Evolutionary conservation across 1,140 invertebrate genomes (phyloP), one percentile per base, ranked within the genome.

Genomic region (Rhagoletis zephyria): DNA sequence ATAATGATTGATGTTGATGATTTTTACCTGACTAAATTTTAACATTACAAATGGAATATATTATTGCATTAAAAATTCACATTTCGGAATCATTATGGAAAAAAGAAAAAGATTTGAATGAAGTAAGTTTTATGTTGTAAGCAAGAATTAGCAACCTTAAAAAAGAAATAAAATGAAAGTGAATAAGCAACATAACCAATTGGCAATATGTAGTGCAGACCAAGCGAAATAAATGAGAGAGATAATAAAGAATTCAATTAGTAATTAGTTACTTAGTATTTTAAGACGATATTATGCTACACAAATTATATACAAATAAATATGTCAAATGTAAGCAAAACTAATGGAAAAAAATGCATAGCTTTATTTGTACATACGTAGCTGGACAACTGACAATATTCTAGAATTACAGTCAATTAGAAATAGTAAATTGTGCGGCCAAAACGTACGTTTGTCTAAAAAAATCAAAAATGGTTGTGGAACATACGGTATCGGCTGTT

Each of bases 11-110:
- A 56, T 19, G 42, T 48, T 87, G 16, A 45, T 30, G 6, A 65
- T 87, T 87, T 86, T 70, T 87, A 67, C 64, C 42, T 67, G 86
- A 67, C 86, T 87, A 87, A 67, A 87, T 87, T 87, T 87, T 87
- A 87, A 87, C 3, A 19, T 40, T 86, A 48, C 67, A 67, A 16
- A 87, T 87, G 40, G 45, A 86, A 63, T 86, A 86, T 64, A 77
- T 48, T 14, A 45, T 40, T 7, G 42, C n/a, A 42, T n/a, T 48
- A 10, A 16, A 74, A 74, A 74, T 74, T 74, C n/a, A 67, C 3
- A 67, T 19, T 67, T 67, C 40, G 12, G 7, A 0, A 67, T 30
- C 30, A 67, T 67, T 67, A 30, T 12, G 14, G 42, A 45, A 48
- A 74, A 74, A 16, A 48, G 12, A 74, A 45, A n/a, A 48, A 74